Conservation (phyloP, 1,140 invertebrate species). For the Octopus bimaculoides region DNA sequence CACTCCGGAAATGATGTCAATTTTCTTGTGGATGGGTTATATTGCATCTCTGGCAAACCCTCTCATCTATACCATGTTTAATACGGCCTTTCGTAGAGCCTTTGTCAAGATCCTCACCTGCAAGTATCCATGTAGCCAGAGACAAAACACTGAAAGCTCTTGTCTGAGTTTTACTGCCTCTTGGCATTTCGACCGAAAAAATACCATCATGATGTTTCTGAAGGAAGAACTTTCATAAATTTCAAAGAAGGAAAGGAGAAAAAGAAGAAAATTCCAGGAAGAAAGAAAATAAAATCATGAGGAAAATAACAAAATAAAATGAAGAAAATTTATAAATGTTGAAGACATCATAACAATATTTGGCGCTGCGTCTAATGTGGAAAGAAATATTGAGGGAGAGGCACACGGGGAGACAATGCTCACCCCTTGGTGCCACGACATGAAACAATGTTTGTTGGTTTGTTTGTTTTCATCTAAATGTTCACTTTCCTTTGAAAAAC, state of each 20-base stretch:
- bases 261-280: not conserved
- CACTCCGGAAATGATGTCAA: slow-evolving; percentile 43
- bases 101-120: slow-evolving; percentile 52
- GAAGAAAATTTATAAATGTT: not conserved
- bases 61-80: slow-evolving; percentile 59
- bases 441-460: too few species aligned
- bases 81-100: slow-evolving; percentile 52
- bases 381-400: not conserved
- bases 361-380: not conserved
- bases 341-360: not conserved
- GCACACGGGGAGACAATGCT: too few species aligned
- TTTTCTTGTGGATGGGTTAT: slow-evolving; percentile 57
- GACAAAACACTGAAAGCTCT: slow-evolving; percentile 10
- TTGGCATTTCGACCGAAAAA: slow-evolving; percentile 21
- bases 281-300: not conserved
- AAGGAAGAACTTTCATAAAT: not conserved
- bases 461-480: too few species aligned
- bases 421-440: too few species aligned
- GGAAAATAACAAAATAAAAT: not conserved
- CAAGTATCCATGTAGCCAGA: slow-evolving; percentile 17
- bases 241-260: not conserved
- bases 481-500: too few species aligned
- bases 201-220: slow-evolving; percentile 20
- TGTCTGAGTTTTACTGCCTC: slow-evolving; percentile 23
- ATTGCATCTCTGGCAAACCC: slow-evolving; percentile 56